Base-by-base conservation (phyloP, 2,113 vertebrate genomes). In the Rana temporaria region DNA sequence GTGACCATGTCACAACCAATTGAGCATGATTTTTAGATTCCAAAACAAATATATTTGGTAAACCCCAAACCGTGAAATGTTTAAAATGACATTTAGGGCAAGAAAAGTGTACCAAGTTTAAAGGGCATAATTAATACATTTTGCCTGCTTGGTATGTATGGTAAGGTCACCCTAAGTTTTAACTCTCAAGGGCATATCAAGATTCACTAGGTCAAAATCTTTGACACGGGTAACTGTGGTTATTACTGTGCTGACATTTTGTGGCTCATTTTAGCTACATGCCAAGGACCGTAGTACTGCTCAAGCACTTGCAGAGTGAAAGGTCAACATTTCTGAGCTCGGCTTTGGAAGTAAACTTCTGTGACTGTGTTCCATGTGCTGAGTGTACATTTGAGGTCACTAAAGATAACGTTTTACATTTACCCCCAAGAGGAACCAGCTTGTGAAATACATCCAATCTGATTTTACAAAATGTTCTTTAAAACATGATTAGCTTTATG, bases 241-340 rank as follows among this genome's bases (percentile, higher is more conserved):
- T 74, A 56, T 38, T 56, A 34, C 8, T 74, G 57, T 26, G 56
- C 11, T 57, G 24, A 60, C 32, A n/a, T 74, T 7, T 30, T 20
- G 38, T 38, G 52, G 30, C 19, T 56, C 2, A 19, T 20, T 59
- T 30, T 59, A 74, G 18, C 71, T 60, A n/a, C 57, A 60, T 34
- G 34, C 55, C 24, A 74, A 6, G 26, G 38, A 30, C 55, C 59
- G 55, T 30, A 34, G 24, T 57, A 24, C 53, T 48, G 42, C 42
- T 48, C 42, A 12, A 56, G 17, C 19, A 20, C 16, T 52, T 42
- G 12, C 12, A 24, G 42, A 70, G 68, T 30, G 24, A 71, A 71
- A 71, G 69, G 69, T 71, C 69, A 71, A 52, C 22, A 70, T 15
- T 24, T 55, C 48, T 55, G 15, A 30, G 69, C 24, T 48, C 42